A percentile compares a stretch with the other conserved stretches of the same genome.
These are phyloP conservation scores for Dasypolia templi DNA, from an alignment of 2,888 invertebrate species.

Conservation along the genomic window DNA sequence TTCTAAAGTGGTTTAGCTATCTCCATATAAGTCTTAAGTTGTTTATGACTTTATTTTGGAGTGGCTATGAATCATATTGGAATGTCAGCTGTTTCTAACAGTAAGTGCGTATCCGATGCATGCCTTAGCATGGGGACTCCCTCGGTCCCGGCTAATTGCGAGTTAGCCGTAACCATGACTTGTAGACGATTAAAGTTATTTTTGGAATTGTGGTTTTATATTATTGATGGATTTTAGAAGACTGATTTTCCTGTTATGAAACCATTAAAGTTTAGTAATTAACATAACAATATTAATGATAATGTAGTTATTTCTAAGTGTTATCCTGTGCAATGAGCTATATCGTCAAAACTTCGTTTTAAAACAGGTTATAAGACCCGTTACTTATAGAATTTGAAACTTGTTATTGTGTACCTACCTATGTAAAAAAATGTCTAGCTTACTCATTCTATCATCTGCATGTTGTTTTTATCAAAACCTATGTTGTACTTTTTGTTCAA, in stretches of 20 bases:
- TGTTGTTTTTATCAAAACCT: too few relatives aligned
- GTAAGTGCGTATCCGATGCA: constrained; percentile 20
- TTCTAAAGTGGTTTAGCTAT: constrained; percentile 50
- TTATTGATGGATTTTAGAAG: constrained; percentile 16
- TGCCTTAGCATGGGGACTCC: constrained; percentile 54
- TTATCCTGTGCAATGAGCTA: neutral
- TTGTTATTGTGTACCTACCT: neutral
- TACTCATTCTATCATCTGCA: neutral
- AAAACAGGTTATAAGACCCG: neutral
- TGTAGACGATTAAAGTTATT: neutral
- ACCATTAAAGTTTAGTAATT: constrained; percentile 1
- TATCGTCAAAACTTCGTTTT: neutral
- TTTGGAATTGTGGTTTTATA: constrained; percentile 19
- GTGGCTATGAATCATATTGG: constrained; percentile 19
- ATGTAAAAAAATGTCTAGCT: neutral
- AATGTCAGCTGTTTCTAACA: constrained; percentile 17
- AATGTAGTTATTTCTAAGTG: neutral
- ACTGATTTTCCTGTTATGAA: constrained; percentile 42
- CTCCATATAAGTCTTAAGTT: neutral
- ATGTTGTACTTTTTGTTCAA: neutral
- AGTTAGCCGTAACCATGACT: constrained; percentile 31
- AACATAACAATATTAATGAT: neutral
- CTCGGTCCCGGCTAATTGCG: constrained; percentile 29
- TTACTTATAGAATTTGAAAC: neutral
- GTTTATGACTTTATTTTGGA: constrained; percentile 16